Percentiles rank a stretch among this genome's conserved stretches.
Evolutionary conservation across 2,888 invertebrate genomes (phyloP).

Genomic region (Spodoptera picta): DNA sequence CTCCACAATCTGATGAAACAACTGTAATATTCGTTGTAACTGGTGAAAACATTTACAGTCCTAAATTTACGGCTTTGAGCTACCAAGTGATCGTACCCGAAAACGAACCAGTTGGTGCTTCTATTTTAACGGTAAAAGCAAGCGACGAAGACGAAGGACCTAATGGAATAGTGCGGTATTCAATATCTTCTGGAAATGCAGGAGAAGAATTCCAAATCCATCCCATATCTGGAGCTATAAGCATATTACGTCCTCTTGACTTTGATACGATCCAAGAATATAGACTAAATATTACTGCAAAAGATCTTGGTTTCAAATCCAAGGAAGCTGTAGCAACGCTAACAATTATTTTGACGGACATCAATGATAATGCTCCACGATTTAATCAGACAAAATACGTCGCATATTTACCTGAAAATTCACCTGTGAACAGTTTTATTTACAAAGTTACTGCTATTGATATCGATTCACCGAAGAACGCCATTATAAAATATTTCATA

Average conservation of each 20-base stretch:
- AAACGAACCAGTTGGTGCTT: conserved; percentile 95
- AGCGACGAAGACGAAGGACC: conserved; percentile 95
- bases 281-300: conserved; percentile 95
- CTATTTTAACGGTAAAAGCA: conserved; percentile 95
- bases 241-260: conserved; percentile 94
- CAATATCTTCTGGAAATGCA: conserved; percentile 95
- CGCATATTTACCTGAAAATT: conserved; percentile 95
- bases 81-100: conserved; percentile 97
- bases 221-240: conserved; percentile 93
- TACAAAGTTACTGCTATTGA: conserved; percentile 93
- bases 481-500: conserved; percentile 94
- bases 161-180: conserved; percentile 96
- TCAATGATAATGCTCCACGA: conserved; percentile 97
- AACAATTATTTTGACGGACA: conserved; percentile 96
- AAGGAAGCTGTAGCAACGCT: conserved; percentile 93
- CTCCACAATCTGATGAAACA: conserved; percentile 94
- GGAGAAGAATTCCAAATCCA: conserved; percentile 94
- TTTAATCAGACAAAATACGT: conserved; percentile 94
- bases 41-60: conserved; percentile 94
- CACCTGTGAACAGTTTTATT: conserved; percentile 92
- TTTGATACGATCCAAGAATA: conserved; percentile 96
- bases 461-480: conserved; percentile 95
- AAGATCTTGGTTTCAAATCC: conserved; percentile 95
- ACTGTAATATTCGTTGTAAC: conserved; percentile 93
- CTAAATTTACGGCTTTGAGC: conserved; percentile 94